A percentile compares a stretch with the other conserved stretches of the same genome.
Evolutionary conservation across 2,797 vertebrate genomes (phyloP).

Genomic region (Myioborus miniatus): DNA sequence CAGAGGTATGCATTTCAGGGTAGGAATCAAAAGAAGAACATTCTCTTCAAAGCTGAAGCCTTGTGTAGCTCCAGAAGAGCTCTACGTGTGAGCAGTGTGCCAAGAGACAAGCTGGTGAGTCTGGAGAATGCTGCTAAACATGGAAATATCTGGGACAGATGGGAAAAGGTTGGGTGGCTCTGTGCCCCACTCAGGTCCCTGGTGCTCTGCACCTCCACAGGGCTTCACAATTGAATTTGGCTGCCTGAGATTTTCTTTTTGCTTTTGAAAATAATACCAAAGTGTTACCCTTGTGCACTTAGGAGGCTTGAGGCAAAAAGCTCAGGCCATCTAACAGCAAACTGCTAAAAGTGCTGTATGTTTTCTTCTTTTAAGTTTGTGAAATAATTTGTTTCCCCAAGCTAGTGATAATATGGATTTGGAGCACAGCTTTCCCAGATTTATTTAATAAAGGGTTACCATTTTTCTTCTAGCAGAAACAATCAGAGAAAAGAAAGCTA

Average conservation of each 20-base stretch:
- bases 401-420: slow-evolving; percentile 55
- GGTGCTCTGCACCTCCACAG: not conserved
- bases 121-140: not conserved
- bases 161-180: not conserved
- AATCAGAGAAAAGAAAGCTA: slow-evolving; percentile 38
- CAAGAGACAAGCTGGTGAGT: not conserved
- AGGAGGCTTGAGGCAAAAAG: not conserved
- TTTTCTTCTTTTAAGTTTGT: slow-evolving; percentile 13
- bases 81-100: not conserved
- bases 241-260: not conserved
- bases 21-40: not conserved
- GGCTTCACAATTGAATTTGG: not conserved
- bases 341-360: not conserved
- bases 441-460: slow-evolving; percentile 72
- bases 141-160: not conserved
- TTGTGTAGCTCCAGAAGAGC: not conserved
- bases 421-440: slow-evolving; percentile 34
- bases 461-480: slow-evolving; percentile 61
- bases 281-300: not conserved
- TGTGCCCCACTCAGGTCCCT: accelerated
- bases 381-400: slow-evolving; percentile 37
- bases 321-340: not conserved
- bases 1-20: not conserved
- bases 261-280: not conserved
- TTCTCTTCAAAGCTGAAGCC: not conserved